Base-by-base conservation (phyloP, 2,113 vertebrate species). In the Amphilophus citrinellus region DNA sequence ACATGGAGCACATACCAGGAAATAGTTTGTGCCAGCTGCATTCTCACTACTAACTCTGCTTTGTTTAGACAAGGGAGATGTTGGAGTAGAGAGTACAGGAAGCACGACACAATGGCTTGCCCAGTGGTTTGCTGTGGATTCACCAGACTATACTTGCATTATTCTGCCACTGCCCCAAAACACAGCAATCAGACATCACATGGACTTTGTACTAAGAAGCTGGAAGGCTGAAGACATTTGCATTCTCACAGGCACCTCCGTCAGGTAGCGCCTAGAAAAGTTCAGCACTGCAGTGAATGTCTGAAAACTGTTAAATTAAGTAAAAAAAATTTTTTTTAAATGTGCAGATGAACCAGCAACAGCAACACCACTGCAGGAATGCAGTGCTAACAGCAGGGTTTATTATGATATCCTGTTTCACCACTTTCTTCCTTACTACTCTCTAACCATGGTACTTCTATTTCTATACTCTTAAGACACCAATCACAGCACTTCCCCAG, bases 401-500 rank as follows among this genome's bases (percentile, higher is more conserved):
- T 24, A 61, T 76, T 35, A 39, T 30, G 7, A 18, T 6, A 62
- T 17, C 32, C 56, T 42, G 14, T 78, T 82, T 79, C 60, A 84
- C 77, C 71, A 27, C 35, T 24, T 53, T 62, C 61, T 56, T 79
- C 39, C 24, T 57, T 39, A 22, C 59, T 24, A 3, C 58, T 63
- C 42, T 77, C 63, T n/a, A 18, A 42, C 80, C 63, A 50, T 18
- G 39, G n/a, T 57, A 9, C 27, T 30, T 57, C 27, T 78, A 27
- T 79, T 84, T 76, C 73, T 71, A 84, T n/a, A n/a, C 61, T 22
- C 50, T 66, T 30, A 83, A 79, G 56, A 30, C 76, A 61, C 73
- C 44, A 58, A 77, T 90, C 89, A 32, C 71, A 68, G 50, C 27
- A 35, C 18, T 63, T 91, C 78, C 75, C 76, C 42, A 30, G 87